Percentiles rank a stretch among this genome's conserved stretches.
Conservation (phyloP, 2,888 invertebrate species). For the Ganaspis brasiliensis region DNA sequence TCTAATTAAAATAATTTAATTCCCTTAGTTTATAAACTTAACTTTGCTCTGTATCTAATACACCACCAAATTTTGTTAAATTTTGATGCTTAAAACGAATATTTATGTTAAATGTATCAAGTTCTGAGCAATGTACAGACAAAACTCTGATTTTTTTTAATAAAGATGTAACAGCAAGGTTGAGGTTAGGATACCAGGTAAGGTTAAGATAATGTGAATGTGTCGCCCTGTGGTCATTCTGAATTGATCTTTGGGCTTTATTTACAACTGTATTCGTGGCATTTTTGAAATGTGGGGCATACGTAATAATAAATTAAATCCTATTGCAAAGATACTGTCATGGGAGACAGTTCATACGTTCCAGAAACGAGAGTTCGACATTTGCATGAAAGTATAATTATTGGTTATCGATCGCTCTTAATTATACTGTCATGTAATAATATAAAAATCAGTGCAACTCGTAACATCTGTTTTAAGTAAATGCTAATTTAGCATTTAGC, state of each 20-base stretch:
- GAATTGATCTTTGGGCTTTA: neutral
- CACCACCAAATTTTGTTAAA: neutral
- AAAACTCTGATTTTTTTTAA: too few relatives aligned
- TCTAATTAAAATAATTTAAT: too few relatives aligned
- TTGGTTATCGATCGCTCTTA: slow-evolving; percentile 21
- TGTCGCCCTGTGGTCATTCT: too few relatives aligned
- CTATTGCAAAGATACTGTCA: neutral
- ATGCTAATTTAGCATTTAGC: slow-evolving; percentile 20
- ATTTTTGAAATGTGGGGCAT: slow-evolving; percentile 3
- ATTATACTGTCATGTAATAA: slow-evolving; percentile 33
- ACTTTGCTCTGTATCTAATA: neutral
- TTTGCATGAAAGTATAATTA: slow-evolving; percentile 41
- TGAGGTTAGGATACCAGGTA: too few relatives aligned
- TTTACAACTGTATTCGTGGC: neutral
- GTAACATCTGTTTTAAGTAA: slow-evolving; percentile 33
- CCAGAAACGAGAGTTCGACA: slow-evolving; percentile 23
- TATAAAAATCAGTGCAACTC: slow-evolving; percentile 12
- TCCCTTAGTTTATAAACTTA: too few relatives aligned
- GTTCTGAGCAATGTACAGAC: too few relatives aligned
- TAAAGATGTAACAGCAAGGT: too few relatives aligned
- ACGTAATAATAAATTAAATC: neutral
- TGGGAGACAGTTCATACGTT: slow-evolving; percentile 1
- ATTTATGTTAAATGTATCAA: too few relatives aligned
- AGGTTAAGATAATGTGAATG: neutral
- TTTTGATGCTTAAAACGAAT: too few relatives aligned